Conservation (phyloP, 2,113 vertebrate species). For the Ia io region DNA sequence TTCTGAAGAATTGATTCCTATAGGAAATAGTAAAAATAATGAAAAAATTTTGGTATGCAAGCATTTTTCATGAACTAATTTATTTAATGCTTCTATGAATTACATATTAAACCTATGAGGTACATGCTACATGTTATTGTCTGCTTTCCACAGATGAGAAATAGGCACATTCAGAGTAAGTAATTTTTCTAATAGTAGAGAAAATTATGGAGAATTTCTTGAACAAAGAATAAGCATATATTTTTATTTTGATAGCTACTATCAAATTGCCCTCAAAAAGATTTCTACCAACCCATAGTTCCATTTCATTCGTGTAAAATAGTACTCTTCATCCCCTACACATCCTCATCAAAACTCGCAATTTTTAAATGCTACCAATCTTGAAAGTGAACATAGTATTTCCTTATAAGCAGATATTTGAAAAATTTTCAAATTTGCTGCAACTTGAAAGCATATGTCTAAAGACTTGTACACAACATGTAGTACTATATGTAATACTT, state of each 20-base stretch:
- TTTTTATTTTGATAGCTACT: neutral
- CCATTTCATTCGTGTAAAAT: neutral
- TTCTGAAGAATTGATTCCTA: neutral
- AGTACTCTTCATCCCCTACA: neutral
- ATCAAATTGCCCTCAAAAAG: neutral
- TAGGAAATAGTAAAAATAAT: neutral
- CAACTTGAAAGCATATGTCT: neutral
- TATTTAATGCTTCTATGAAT: neutral
- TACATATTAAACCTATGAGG: neutral
- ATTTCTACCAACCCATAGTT: neutral
- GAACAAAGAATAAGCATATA: neutral
- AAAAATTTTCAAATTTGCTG: neutral
- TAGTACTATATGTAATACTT: too few relatives aligned
- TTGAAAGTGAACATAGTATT: neutral
- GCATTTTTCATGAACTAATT: neutral
- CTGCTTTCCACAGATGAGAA: neutral
- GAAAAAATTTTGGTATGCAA: neutral
- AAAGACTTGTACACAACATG: neutral
- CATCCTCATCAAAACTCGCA: neutral
- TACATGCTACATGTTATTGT: neutral
- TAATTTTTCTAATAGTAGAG: neutral
- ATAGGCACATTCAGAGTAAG: neutral
- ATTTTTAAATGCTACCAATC: neutral
- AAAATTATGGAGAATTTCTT: slow-evolving; percentile 8
- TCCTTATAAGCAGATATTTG: neutral